These are phyloP conservation scores for Coregonus ussuriensis DNA, from an alignment of 2,797 vertebrate genomes.

Conservation along the genomic window DNA sequence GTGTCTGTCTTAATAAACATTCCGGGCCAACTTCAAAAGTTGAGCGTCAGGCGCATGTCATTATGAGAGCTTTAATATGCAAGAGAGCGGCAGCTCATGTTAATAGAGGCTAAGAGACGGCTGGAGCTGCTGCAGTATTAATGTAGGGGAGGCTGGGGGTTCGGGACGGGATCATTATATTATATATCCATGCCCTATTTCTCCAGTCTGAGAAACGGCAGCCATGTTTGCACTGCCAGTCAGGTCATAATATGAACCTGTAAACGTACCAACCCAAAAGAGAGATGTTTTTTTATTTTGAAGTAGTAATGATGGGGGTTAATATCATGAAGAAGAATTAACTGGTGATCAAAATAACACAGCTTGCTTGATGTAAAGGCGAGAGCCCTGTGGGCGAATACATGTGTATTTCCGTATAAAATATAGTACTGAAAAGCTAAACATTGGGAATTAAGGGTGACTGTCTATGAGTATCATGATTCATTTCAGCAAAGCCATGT, in stretches of 20 bases:
- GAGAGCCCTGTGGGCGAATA: not conserved
- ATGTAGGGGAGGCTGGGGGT: conserved; percentile 41
- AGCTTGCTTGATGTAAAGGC: not conserved
- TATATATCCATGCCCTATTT: not conserved
- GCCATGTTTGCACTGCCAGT: not conserved
- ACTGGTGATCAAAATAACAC: not conserved
- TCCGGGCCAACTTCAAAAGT: conserved; percentile 54
- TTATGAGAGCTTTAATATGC: conserved; percentile 40
- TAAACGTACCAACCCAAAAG: not conserved
- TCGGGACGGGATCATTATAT: conserved; percentile 47
- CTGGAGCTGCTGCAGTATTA: conserved; percentile 62
- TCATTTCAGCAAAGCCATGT: not conserved
- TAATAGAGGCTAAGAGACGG: conserved; percentile 65
- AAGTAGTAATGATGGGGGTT: not conserved
- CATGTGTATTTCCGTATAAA: not conserved
- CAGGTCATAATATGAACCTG: not conserved
- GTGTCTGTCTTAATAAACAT: conserved; percentile 42
- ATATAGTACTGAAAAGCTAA: not conserved
- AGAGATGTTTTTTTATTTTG: not conserved
- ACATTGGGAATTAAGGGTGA: not conserved
- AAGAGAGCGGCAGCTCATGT: conserved; percentile 40
- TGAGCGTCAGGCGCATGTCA: conserved; percentile 32
- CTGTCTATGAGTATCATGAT: not conserved
- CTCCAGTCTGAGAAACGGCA: conserved; percentile 70
- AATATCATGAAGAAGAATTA: not conserved